Evolutionary conservation across 2,113 vertebrate genomes (phyloP), one percentile per base, ranked within the genome.

Genomic region (Microtus richardsoni): DNA sequence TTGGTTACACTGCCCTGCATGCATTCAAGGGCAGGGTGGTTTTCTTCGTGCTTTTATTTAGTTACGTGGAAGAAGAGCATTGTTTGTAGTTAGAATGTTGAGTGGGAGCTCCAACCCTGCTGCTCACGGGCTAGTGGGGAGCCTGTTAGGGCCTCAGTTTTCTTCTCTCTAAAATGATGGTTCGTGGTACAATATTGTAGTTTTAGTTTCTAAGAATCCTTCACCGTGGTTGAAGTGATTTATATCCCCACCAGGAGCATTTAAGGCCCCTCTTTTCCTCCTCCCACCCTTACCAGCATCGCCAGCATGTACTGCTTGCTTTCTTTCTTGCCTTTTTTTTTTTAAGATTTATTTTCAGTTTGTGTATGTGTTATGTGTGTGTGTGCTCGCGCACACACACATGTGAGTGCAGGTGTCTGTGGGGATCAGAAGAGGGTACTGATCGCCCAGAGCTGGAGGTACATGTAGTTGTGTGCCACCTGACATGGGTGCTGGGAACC

Each of bases 1-100:
- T 49, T 47, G 77, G 44, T 44, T 52, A 79, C 41, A 47, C 28
- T 47, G 83, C 11, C 14, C 14, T 36, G 36, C 7, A 41, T 26
- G 49, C 22, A 39, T 66, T 47, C 6, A 79, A 88, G 70, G 89
- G 33, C 0, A 66, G 30, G 14, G 10, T 47, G 62, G 60, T 82
- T 92, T 90, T 88, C 62, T 94, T 84, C 44, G 21, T 80, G 21
- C 16, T 79, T 86, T 60, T 66, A 66, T 88, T 85, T 94, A 60
- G 36, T 77, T 44, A 87, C 62, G 36, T 73, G 41, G 75, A 47
- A 85, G 75, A 52, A 87, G 28, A 87, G 85, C 12, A 49, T 26
- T 2, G 39, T 73, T 95, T 91, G 30, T 78, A 47, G 4, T 41
- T 71, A 68, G 39, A 92, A 49, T 1, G 44, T n/a, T 36, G 62